Percentiles rank a stretch among this genome's conserved stretches.
These are phyloP conservation scores for Ormyrus rosae DNA, from an alignment of 2,888 invertebrate genomes.

Conservation along the genomic window DNA sequence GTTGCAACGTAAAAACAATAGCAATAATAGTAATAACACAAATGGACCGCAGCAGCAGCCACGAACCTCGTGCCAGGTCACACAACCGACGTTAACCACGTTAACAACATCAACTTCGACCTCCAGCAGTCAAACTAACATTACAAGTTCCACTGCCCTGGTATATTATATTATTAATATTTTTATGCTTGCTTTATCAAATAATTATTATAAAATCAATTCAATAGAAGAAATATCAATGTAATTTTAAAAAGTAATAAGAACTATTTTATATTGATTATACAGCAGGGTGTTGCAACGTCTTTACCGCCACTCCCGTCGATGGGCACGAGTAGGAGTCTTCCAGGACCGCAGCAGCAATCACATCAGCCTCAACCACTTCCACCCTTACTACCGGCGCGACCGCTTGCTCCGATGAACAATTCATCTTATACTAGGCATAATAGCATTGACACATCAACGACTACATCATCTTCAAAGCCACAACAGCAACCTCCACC, in stretches of 20 bases:
- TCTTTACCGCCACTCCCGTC: slow-evolving; percentile 65
- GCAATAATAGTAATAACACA: slow-evolving; percentile 52
- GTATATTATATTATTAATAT: slow-evolving; percentile 17
- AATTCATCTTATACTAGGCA: slow-evolving; percentile 64
- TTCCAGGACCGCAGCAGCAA: slow-evolving; percentile 61
- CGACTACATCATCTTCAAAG: slow-evolving; percentile 57
- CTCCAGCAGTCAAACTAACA: slow-evolving; percentile 70
- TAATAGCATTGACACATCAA: slow-evolving; percentile 61
- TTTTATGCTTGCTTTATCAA: neutral
- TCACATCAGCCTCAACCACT: slow-evolving; percentile 61
- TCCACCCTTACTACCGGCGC: slow-evolving; percentile 64
- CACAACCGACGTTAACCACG: slow-evolving; percentile 66
- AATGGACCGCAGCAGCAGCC: slow-evolving; percentile 61
- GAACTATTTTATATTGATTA: slow-evolving; percentile 11
- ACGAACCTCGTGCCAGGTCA: slow-evolving; percentile 74
- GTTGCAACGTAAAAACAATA: slow-evolving; percentile 71
- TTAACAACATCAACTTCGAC: slow-evolving; percentile 67
- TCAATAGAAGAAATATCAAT: neutral
- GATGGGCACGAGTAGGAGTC: slow-evolving; percentile 63
- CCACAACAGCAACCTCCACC: slow-evolving; percentile 68
- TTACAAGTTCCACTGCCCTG: slow-evolving; percentile 68
- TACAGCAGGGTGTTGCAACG: slow-evolving; percentile 46
- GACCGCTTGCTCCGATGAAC: slow-evolving; percentile 66
- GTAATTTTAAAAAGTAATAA: neutral
- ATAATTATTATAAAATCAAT: neutral